These are phyloP conservation scores for Mongoloraphidia duomilia DNA, from an alignment of 2,888 invertebrate genomes.

Conservation along the genomic window DNA sequence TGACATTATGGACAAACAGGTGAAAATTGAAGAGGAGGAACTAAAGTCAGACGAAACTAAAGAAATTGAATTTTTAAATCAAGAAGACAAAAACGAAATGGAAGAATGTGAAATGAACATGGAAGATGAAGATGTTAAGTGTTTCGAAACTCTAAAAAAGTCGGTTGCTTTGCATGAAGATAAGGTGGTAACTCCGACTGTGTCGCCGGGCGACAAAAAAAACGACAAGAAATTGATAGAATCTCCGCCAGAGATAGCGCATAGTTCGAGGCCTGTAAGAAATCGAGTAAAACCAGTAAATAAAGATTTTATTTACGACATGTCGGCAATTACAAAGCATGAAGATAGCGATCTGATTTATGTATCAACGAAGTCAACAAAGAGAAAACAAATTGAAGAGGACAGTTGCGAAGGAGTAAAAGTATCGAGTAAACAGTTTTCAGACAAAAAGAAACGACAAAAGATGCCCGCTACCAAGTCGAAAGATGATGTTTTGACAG, in stretches of 20 bases:
- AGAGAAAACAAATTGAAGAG: neutral
- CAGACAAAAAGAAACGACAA: neutral
- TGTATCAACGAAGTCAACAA: neutral
- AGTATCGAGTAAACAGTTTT: neutral
- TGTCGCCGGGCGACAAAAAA: neutral
- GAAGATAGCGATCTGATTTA: neutral
- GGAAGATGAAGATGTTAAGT: neutral
- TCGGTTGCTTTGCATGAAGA: neutral
- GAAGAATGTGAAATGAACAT: neutral
- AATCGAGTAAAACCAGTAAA: slow-evolving; percentile 48
- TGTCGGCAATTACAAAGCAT: slow-evolving; percentile 29
- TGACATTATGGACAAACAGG: no score
- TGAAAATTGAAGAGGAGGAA: no score
- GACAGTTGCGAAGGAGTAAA: neutral
- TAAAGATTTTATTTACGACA: slow-evolving; percentile 59
- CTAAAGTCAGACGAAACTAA: neutral
- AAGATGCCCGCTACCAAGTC: no score
- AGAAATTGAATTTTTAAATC: neutral
- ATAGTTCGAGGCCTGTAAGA: slow-evolving; percentile 38
- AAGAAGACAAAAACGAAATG: neutral
- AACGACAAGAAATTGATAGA: slow-evolving; percentile 20
- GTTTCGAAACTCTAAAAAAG: no score
- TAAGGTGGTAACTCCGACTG: neutral
- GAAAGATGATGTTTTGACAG: no score
- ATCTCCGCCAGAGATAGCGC: slow-evolving; percentile 21